Evolutionary conservation across 2,113 vertebrate genomes (phyloP), one percentile per base, ranked within the genome.

Genomic region (Protomyctophum bolini): DNA sequence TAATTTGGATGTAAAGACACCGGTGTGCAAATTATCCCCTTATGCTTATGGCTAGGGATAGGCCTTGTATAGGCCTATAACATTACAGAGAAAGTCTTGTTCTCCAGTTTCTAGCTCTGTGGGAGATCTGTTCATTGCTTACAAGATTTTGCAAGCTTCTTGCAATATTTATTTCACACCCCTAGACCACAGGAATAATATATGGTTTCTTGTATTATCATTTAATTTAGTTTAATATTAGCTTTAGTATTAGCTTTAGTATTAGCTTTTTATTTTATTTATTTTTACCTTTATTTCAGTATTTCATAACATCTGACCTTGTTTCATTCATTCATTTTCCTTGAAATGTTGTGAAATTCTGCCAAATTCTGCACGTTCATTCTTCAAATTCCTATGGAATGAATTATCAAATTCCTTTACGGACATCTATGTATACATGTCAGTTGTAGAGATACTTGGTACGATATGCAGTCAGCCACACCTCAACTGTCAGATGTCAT

Each of bases 91-190:
- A 28, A 11, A 21, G 21, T 1, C 21, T 21, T 21, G 51, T 11
- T 12, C 63, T 6, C 21, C 2, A 21, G 33, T 54, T 54, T 54
- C 51, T 54, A 12, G 6, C 51, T 54, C 10, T 12, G 10, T 60
- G 1, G 8, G 1, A 10, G 2, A 69, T n/a, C 9, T 55, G 11
- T 12, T 73, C 7, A 51, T 21, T 70, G 28, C 62, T 62, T 60
- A 64, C 52, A 68, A 83, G 33, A 41, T 41, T 41, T 41, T 41
- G 33, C 5, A 6, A 41, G 33, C 33, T 41, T 41, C 33, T 41
- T 41, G 33, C 33, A 41, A 78, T 60, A 49, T 62, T 64, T 54
- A 67, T 75, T 70, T 56, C 58, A 57, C 8, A 46, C 12, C 33
- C 58, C n/a, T 49, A 46, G 54, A 55, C 9, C 8, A 4, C 46